Percentiles rank a stretch among this genome's conserved stretches.
Evolutionary conservation across 2,888 invertebrate species (phyloP).

Genomic region (Entomobrya proxima): DNA sequence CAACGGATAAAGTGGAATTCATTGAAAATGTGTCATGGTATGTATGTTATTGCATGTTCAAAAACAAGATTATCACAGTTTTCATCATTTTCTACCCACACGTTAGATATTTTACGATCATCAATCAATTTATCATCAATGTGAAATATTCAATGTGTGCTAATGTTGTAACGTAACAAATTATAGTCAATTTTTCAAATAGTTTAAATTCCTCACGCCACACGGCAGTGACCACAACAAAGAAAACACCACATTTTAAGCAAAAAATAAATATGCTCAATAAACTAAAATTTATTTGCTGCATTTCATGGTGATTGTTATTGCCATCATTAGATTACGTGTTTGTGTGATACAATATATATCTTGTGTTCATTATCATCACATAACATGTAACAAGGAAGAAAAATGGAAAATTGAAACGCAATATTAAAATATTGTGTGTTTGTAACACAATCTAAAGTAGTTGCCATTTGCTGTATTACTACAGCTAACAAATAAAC

Average conservation of each 20-base stretch:
- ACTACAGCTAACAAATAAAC: background rate
- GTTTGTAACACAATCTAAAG: background rate
- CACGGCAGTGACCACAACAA: too few relatives aligned
- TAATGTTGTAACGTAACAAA: too few relatives aligned
- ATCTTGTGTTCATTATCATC: background rate
- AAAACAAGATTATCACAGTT: background rate
- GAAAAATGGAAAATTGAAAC: slow-evolving; percentile 7
- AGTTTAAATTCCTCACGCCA: too few relatives aligned
- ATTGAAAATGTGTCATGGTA: slow-evolving; percentile 64
- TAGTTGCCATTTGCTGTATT: too few relatives aligned
- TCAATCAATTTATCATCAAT: background rate
- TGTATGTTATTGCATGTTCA: background rate
- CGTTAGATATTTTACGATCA: background rate
- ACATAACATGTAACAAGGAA: background rate
- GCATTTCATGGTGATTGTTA: background rate
- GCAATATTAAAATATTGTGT: background rate
- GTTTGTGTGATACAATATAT: background rate
- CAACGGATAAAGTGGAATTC: slow-evolving; percentile 65
- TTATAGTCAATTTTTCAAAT: too few relatives aligned
- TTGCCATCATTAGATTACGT: slow-evolving; percentile 1
- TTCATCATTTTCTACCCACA: slow-evolving; percentile 5
- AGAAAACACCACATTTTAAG: too few relatives aligned
- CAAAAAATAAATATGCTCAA: too few relatives aligned
- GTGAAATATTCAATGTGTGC: background rate
- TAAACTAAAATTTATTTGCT: too few relatives aligned